Base-by-base conservation (phyloP, 2,113 vertebrate genomes). In the Zingel zingel region DNA sequence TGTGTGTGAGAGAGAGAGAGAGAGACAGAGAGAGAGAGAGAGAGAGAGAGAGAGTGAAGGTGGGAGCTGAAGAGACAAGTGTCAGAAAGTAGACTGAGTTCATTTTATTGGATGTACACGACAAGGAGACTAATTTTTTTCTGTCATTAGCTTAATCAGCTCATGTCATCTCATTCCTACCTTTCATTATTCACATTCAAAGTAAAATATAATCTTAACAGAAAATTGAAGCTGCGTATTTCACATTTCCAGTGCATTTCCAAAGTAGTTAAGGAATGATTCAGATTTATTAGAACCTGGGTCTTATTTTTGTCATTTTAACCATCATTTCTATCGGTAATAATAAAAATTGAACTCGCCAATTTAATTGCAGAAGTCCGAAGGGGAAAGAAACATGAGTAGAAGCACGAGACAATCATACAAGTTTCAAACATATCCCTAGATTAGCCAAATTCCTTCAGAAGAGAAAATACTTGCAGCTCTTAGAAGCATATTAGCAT, bases 61-160 rank as follows among this genome's bases (percentile, higher is more conserved):
- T 50, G 8, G 50, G 3, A 25, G 56, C 63, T 13, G 57, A 59
- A 61, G 69, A 77, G 50, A 61, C 30, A 30, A 23, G 25, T 69
- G 69, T 62, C 25, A 79, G 21, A 75, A 79, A 70, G 72, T 70
- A 47, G 57, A 57, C 47, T 1, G 16, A 89, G 68, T 78, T 72
- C 71, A 33, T 83, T 84, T 71, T 81, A 79, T 86, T 82, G 74
- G 85, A 71, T 73, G 62, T 62, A 80, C 61, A 79, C 39, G 85
- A 77, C 85, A 89, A 54, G 62, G 76, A 92, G 72, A 75, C 76
- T 83, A 18, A 69, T 91, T 89, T 86, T 9, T 77, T 92, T 86
- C 54, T 70, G 81, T 87, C 86, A 92, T 92, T 93, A 89, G 82
- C 77, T 84, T 82, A 82, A 92, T 92, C 89, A 64, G 72, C 67